phyloP scores from a whole-genome alignment of 2,888 invertebrate genomes.

The Caenorhabditis sp. region DNA sequence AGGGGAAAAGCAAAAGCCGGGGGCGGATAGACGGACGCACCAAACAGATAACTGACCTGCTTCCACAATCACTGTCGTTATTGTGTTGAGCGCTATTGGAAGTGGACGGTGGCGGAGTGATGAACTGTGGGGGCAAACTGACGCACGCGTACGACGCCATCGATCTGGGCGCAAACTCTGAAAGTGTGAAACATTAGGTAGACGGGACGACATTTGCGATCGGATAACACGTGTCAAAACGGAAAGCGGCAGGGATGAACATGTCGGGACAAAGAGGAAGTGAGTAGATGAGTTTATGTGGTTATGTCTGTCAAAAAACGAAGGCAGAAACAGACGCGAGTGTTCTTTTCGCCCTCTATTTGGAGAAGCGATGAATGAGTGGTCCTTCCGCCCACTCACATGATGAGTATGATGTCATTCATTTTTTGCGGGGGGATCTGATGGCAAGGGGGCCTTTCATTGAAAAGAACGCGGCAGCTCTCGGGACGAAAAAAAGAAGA shows the following conservation, averaged over 20 bases:
- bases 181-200: background rate
- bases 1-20: background rate
- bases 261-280: background rate
- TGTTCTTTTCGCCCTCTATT: too few relatives aligned
- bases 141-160: constrained; percentile 38
- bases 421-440: constrained; percentile 48
- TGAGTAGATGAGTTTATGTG: too few relatives aligned
- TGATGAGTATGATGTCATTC: constrained; percentile 48
- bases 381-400: constrained; percentile 54
- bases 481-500: constrained; percentile 18
- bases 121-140: constrained; percentile 29
- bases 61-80: constrained; percentile 63
- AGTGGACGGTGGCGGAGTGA: constrained; percentile 54
- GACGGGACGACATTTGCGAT: too few relatives aligned
- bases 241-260: background rate
- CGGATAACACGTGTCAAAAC: too few relatives aligned
- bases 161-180: constrained; percentile 5
- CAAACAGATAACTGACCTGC: constrained; percentile 48
- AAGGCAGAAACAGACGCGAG: too few relatives aligned
- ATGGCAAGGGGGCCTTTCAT: constrained; percentile 42
- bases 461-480: constrained; percentile 2
- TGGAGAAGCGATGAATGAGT: constrained; percentile 17
- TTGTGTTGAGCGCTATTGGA: constrained; percentile 30
- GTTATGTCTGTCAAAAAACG: too few relatives aligned
- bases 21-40: background rate